Evolutionary conservation across 2,888 invertebrate species (phyloP).

Genomic region (Drosophila colorata): DNA sequence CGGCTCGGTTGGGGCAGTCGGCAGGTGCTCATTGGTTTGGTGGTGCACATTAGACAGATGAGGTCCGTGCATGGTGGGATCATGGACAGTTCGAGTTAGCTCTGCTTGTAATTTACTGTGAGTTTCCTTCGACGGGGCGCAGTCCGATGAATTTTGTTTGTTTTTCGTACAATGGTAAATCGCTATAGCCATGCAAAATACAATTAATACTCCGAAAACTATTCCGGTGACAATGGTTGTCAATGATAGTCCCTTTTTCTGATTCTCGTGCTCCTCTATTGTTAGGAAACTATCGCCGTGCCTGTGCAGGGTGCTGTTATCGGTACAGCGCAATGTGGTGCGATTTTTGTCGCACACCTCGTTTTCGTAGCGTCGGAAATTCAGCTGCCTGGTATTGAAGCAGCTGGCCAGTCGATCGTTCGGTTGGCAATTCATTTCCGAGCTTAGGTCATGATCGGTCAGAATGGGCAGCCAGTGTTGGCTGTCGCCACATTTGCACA

Average conservation of each 20-base stretch:
- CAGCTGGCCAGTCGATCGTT: slow-evolving; percentile 72
- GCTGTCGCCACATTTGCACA: slow-evolving; percentile 79
- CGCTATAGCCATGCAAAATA: too few relatives aligned
- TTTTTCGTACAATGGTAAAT: too few relatives aligned
- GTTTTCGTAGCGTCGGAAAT: slow-evolving; percentile 79
- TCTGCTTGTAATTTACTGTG: too few relatives aligned
- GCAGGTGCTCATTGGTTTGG: too few relatives aligned
- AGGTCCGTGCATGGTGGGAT: too few relatives aligned
- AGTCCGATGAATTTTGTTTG: too few relatives aligned
- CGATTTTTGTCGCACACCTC: slow-evolving; percentile 82
- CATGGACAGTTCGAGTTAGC: too few relatives aligned
- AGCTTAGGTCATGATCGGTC: slow-evolving; percentile 79
- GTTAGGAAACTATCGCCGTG: slow-evolving; percentile 79
- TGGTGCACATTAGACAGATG: too few relatives aligned
- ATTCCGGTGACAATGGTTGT: too few relatives aligned
- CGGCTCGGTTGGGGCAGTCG: too few relatives aligned
- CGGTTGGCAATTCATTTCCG: slow-evolving; percentile 82
- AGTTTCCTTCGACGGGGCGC: too few relatives aligned
- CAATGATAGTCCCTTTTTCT: neutral
- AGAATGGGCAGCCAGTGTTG: slow-evolving; percentile 75
- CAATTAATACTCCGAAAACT: too few relatives aligned
- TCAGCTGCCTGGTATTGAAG: slow-evolving; percentile 81
- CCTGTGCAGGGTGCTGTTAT: slow-evolving; percentile 71
- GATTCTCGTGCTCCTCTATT: slow-evolving; percentile 56
- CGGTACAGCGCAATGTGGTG: slow-evolving; percentile 75